Evolutionary conservation across 2,113 vertebrate genomes (phyloP), one percentile per base, ranked within the genome.

Genomic region (Chrysochloris asiatica): DNA sequence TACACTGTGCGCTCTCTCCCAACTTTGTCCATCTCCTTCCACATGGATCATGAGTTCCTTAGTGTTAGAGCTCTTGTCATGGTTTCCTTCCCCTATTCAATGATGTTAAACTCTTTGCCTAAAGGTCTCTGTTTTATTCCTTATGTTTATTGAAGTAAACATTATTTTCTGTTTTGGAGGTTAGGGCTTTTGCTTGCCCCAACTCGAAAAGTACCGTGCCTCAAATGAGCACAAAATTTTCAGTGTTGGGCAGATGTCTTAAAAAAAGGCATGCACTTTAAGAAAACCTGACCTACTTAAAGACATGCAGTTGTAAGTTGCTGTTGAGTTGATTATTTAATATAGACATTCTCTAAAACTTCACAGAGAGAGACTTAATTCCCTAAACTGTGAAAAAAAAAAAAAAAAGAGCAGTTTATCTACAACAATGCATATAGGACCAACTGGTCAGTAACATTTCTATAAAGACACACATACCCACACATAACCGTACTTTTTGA

Each of bases 261-360:
- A 2, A 38, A 52, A 73, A 72, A 80, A n/a, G 71, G 24, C 2
- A 1, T 1, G 30, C 21, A 13, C 36, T 90, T 76, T n/a, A 54
- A 83, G 61, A 85, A 81, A 59, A 61, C 12, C 17, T 7, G 1
- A 79, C 2, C 12, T 33, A 65, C 50, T 83, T 80, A 63, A 88
- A 69, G 67, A 43, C 41, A 63, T 12, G 36, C n/a, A n/a, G n/a
- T n/a, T 33, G 59, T 33, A 13, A 71, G 45, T 43, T 21, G 13
- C n/a, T 75, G 12, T 10, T 38, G 65, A 61, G 26, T 48, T 14
- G 16, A 47, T 26, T 85, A 22, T 71, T 43, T 48, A 24, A 63
- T 43, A 63, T 4, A 50, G 33, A 26, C 50, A 38, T 73, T 84
- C 85, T 87, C 28, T 19, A 28, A 48, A 92, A 92, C 54, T 86